Evolutionary conservation across 2,888 invertebrate species (phyloP), one percentile per base, ranked within the genome.

Genomic region (Prosopocoilus inquinatus): DNA sequence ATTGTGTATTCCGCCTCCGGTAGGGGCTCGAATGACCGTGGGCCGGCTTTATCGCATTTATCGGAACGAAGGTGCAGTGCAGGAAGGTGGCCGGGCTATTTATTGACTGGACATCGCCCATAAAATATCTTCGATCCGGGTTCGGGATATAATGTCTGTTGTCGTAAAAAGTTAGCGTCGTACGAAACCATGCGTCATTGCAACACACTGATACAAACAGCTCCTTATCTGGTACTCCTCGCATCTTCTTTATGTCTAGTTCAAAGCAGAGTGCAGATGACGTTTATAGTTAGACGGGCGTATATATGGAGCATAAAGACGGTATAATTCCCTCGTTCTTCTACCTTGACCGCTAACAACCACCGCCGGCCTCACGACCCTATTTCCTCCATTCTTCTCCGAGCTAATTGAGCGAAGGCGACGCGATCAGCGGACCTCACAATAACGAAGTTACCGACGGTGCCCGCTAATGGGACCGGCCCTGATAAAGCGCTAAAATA

Each of bases 321-420:
- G 55, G 62, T 60, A 64, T 64, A 64, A 63, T 61, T 43, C 46
- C 47, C 58, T 60, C 57, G 57, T 63, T 62, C 61, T 53, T 47
- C 53, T 53, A 61, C 64, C 61, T 60, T 58, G 60, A 56, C 61
- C 60, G 58, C 52, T 57, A 61, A 59, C 59, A 49, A 55, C 61
- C 55, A 45, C 46, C 9, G 38, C 20, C 50, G 43, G 32, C 43
- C 12, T 32, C 41, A 28, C 57, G 48, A 51, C 55, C 50, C 53
- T 47, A 48, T 66, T 63, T 60, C 64, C 62, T 69, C 79, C 76
- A 80, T 81, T 77, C 78, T 76, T 80, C 78, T 77, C 75, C 74
- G 74, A 78, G 77, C 82, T 83, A 83, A 83, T 84, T 83, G 82
- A 78, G 77, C 80, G 79, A 75, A 77, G 79, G 76, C 73, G 77